phyloP scores from a whole-genome alignment of 2,888 invertebrate species.

The Plagiodera versicolora region DNA sequence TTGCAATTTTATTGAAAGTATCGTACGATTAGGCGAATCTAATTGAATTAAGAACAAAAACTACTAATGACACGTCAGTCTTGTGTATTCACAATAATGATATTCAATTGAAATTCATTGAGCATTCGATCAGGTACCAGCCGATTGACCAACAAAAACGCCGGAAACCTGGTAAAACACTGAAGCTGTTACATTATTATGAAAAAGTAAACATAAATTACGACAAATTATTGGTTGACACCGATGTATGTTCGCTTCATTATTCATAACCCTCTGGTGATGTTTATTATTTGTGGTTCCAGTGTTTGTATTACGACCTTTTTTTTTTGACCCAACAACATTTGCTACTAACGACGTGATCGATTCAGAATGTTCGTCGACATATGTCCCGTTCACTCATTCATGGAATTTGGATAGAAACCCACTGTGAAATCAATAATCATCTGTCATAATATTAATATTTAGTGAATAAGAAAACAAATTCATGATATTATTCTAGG shows the following conservation, averaged over 20 bases:
- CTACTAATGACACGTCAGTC: too few species aligned
- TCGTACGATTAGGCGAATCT: too few species aligned
- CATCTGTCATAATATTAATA: too few species aligned
- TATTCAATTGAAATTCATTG: slow-evolving; percentile 9
- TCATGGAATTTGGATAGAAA: not conserved
- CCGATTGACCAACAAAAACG: slow-evolving; percentile 33
- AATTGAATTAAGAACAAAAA: too few species aligned
- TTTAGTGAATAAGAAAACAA: too few species aligned
- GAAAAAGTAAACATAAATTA: slow-evolving; percentile 26
- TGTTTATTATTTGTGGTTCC: slow-evolving; percentile 5
- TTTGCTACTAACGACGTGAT: not conserved
- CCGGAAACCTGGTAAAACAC: slow-evolving; percentile 31
- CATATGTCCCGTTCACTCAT: not conserved
- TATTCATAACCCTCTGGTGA: slow-evolving; percentile 16
- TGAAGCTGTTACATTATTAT: slow-evolving; percentile 22
- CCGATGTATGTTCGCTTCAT: slow-evolving; percentile 18
- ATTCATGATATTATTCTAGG: too few species aligned
- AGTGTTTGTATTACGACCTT: not conserved
- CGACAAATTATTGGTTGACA: slow-evolving; percentile 25
- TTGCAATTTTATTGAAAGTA: too few species aligned
- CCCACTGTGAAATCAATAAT: not conserved
- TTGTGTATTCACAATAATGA: too few species aligned
- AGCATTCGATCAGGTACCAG: slow-evolving; percentile 28
- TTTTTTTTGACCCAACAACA: not conserved
- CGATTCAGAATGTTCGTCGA: not conserved